Conservation (phyloP, 1,140 invertebrate genomes). For the Temnothorax longispinosus region DNA sequence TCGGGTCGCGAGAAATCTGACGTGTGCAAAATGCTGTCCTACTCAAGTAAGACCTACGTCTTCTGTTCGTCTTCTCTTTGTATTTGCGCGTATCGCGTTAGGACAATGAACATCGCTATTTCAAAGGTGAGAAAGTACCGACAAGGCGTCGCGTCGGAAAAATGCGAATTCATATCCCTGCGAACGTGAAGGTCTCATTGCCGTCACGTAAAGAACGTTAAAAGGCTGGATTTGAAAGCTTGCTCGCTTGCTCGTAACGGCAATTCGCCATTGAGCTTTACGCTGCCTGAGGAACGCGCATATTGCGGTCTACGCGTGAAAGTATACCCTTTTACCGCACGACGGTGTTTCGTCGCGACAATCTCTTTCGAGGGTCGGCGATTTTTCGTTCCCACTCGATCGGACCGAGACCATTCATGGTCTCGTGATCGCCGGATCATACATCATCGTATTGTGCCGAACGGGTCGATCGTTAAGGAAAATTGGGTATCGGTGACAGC, state of each 20-base stretch:
- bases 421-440: not conserved
- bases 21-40: not conserved
- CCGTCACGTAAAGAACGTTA: not conserved
- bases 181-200: conserved; percentile 2
- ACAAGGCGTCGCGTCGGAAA: not conserved
- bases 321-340: conserved; percentile 11
- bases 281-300: conserved; percentile 13
- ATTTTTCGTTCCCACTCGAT: not conserved
- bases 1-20: conserved; percentile 34
- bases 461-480: conserved; percentile 25
- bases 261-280: conserved; percentile 23
- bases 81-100: conserved; percentile 16
- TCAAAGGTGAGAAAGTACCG: conserved; percentile 2
- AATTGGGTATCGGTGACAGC: conserved; percentile 19
- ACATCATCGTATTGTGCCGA: conserved; percentile 32
- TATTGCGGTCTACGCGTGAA: conserved; percentile 6
- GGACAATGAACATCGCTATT: conserved; percentile 15
- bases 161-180: conserved; percentile 5
- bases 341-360: not conserved
- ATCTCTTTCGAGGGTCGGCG: conserved; percentile 11
- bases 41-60: not conserved
- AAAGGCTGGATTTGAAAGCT: conserved; percentile 20
- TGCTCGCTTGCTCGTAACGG: not conserved
- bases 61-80: not conserved
- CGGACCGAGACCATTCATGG: not conserved